These are phyloP conservation scores for Polydrusus cervinus DNA, from an alignment of 2,888 invertebrate genomes.

Conservation along the genomic window DNA sequence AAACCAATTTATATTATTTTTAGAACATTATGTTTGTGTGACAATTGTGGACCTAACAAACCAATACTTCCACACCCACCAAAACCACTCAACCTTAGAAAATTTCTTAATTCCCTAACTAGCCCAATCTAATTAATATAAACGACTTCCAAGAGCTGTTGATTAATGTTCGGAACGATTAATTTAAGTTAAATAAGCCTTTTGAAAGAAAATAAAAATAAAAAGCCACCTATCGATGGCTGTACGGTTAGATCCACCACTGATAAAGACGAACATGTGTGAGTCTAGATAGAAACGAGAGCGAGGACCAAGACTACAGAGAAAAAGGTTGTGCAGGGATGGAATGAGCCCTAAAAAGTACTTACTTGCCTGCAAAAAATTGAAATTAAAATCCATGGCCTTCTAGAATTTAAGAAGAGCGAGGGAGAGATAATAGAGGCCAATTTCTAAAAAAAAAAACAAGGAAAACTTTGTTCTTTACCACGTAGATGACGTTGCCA, in stretches of 20 bases:
- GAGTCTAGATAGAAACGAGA: conserved; percentile 70
- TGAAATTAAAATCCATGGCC: too few relatives aligned
- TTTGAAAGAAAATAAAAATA: conserved; percentile 63
- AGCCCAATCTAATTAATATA: conserved; percentile 61
- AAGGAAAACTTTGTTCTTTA: too few relatives aligned
- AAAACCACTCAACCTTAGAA: conserved; percentile 12
- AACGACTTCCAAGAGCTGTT: conserved; percentile 60
- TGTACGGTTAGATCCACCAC: conserved; percentile 68
- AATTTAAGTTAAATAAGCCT: conserved; percentile 66
- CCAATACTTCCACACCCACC: not conserved
- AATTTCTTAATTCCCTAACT: conserved; percentile 42
- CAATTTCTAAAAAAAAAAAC: too few relatives aligned
- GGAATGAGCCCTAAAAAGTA: not conserved
- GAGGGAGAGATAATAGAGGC: too few relatives aligned
- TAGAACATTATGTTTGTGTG: too few relatives aligned
- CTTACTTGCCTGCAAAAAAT: too few relatives aligned
- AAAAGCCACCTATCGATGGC: conserved; percentile 61
- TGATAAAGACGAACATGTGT: conserved; percentile 70
- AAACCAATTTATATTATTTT: too few relatives aligned
- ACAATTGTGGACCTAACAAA: too few relatives aligned
- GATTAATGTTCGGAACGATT: conserved; percentile 64
- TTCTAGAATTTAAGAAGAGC: too few relatives aligned
- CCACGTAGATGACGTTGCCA: too few relatives aligned
- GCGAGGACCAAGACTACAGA: conserved; percentile 56
- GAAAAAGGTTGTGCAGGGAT: conserved; percentile 29